Evolutionary conservation across 2,888 invertebrate species (phyloP), one percentile per base, ranked within the genome.

Genomic region (Sinopyrophorus schimmeli): DNA sequence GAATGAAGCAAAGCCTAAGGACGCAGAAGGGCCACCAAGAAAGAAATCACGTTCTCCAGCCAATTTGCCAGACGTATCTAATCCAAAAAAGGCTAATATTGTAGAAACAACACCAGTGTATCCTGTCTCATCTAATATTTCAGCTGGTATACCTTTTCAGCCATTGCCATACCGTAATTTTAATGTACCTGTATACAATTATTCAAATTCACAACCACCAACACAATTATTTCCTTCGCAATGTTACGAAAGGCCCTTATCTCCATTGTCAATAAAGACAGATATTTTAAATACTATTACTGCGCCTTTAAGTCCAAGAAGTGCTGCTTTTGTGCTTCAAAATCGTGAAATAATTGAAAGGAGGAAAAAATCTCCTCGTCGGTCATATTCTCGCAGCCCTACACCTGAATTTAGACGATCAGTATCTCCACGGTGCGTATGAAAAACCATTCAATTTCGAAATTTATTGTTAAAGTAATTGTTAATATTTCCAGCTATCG

Each of bases 341-440:
- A 74, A 74, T 55, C 66, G 72, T 10, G 71, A 72, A 17, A 74
- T 73, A 14, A 66, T 74, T n/a, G 74, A 74, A 41, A 67, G 69
- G 46, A 56, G 74, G 28, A 71, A 68, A 63, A 62, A 71, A 20
- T 71, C 70, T 6, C 69, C 69, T 3, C 58, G 70, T 5, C 61
- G 74, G 38, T 75, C 74, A 3, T 72, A 70, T 50, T 74, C 75
- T 7, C 65, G 74, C n/a, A 73, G 69, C 43, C 71, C 69, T 3
- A 70, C 71, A 2, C 67, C 72, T 1, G 61, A 61, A 14, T 54
- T 56, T 31, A 58, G 62, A 46, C 61, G 61, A 26, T 58, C 65
- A 2, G 56, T 62, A 28, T 68, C 68, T 34, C 60, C 66, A n/a
- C 58, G 67, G 35, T 63, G 66, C 11, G 39, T 64, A 63, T 9